Evolutionary conservation across 1,140 invertebrate species (phyloP), one percentile per base, ranked within the genome.

Genomic region (Ceratina australensis): DNA sequence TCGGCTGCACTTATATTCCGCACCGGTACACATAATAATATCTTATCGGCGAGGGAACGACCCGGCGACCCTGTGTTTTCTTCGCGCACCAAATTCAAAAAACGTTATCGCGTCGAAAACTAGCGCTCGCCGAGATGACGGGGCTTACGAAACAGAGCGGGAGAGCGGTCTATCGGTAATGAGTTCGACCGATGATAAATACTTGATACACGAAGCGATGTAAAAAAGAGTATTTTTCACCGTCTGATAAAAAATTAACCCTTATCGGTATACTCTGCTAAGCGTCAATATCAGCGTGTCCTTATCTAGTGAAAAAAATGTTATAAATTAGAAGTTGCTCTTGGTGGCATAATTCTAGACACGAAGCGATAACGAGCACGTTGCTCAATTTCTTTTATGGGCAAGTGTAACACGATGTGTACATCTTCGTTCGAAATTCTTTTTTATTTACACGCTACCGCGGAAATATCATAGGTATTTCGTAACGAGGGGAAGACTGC

Each of bases 11-110:
- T 82, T 72, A 77, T 85, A 81, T 85, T 72, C 84, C 74, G 83
- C 77, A 81, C 83, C 79, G 80, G 54, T 88, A 86, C n/a, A 54
- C 52, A 54, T 54, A 54, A 54, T 54, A n/a, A 87, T 71, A 71
- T 89, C 87, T 90, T 89, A 90, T 90, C 88, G 18, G 5, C 24
- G 24, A 4, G 47, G 66, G 10, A 42, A 71, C 78, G 87, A 90
- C 89, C 80, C 49, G 54, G 60, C 42, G 85, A 88, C 87, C 88
- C 77, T 42, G 66, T 89, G 88, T 87, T 88, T 89, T 89, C 82
- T 78, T 42, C 15, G 67, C 81, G 78, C 83, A 74, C 81, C 73
- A 85, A 87, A 87, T 90, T 76, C 50, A 85, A 85, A 88, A 89
- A 86, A 86, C 77, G 64, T 67, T 85, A 84, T 85, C 82, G 10